Evolutionary conservation across 2,113 vertebrate species (phyloP).

Genomic region (Myrmecobius fasciatus): DNA sequence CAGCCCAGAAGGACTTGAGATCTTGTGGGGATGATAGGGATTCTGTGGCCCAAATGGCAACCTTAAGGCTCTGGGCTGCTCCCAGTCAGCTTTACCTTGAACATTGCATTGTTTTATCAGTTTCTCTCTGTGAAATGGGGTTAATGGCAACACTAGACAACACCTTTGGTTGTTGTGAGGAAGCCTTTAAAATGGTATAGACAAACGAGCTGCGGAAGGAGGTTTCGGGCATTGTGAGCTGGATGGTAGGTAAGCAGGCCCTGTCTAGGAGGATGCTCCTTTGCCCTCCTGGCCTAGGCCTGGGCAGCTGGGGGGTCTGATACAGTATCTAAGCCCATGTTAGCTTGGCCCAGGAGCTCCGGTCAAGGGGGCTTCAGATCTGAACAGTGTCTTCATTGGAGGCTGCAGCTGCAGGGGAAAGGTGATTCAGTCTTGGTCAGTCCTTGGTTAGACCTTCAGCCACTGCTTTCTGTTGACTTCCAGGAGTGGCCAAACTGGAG

Average conservation of each 20-base stretch:
- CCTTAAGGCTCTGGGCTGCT: neutral
- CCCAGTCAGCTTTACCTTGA: neutral
- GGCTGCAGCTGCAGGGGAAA: conserved; percentile 8
- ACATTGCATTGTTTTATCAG: neutral
- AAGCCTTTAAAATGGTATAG: neutral
- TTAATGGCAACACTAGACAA: neutral
- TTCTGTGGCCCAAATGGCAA: neutral
- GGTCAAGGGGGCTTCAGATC: neutral
- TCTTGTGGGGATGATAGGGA: neutral
- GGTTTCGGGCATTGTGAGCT: neutral
- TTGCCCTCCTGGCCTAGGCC: neutral
- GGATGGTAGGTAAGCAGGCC: neutral
- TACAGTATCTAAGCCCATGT: neutral
- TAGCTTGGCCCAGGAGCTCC: neutral
- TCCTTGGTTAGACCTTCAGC: neutral
- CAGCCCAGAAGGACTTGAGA: neutral
- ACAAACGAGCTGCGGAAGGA: neutral
- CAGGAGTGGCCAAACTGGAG: conserved; percentile 28
- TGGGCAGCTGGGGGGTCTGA: neutral
- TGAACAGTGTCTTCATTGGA: neutral
- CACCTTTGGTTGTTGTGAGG: neutral
- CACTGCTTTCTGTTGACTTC: conserved; percentile 25
- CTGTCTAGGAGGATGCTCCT: neutral
- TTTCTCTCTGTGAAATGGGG: neutral
- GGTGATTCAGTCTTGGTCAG: conserved; percentile 16